Evolutionary conservation across 2,888 invertebrate genomes (phyloP), one percentile per base, ranked within the genome.

Genomic region (Agrochola lychnidis): DNA sequence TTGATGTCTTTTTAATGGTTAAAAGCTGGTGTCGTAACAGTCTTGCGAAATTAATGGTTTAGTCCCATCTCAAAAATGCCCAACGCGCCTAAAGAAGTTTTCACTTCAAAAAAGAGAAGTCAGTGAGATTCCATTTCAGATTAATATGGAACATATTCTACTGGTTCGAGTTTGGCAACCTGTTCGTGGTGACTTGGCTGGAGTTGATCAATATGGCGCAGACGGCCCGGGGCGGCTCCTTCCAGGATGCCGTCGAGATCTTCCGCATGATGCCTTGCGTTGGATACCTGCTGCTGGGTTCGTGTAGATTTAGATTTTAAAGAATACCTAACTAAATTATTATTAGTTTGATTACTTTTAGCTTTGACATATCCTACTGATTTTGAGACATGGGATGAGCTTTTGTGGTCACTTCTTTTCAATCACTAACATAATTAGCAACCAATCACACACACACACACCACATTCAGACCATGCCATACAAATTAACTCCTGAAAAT

Each of bases 261-360:
- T 94, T 95, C 81, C 88, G 91, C 51, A 94, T 95, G 95, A 92
- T 94, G 92, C 95, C 95, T 0, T 95, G 95, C 73, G 86, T 94
- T 10, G 95, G 94, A 10, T 95, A 94, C 66, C 71, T 94, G 42
- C 56, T 94, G 3, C 87, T 95, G 16, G 93, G 95, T 95, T 30
- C 57, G 89, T 87, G 72, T n/a, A 19, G n/a, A n/a, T 16, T 59
- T 7, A 14, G 14, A 25, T 14, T 14, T 56, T 2, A 16, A 57
- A 16, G 3, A 25, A 14, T 25, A 25, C 16, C 16, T 16, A 9
- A 25, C 36, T 36, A 36, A 36, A 36, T 36, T 36, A 59, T 57
- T 7, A 57, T 25, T 57, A 25, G 1, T 25, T 25, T 25, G 7
- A 25, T 59, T 25, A 59, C 16, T 25, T 25, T 59, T 25, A 57